phyloP scores from a whole-genome alignment of 2,797 vertebrate species.

The Carduelis carduelis region DNA sequence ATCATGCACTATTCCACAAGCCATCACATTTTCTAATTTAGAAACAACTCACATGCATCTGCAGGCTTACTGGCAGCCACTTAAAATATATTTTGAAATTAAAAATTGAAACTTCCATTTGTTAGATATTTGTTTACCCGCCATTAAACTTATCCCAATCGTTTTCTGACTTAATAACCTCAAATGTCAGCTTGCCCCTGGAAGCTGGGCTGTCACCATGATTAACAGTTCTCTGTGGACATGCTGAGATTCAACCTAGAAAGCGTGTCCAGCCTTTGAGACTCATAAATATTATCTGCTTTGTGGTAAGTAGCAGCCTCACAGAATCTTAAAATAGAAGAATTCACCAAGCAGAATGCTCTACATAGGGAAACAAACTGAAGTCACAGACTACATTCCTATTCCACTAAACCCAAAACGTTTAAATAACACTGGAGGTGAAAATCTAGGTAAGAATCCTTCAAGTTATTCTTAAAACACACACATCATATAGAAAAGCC shows the following conservation, averaged over 20 bases:
- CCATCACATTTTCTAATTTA: not conserved
- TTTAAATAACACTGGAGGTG: not conserved
- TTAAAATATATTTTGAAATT: not conserved
- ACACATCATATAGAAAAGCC: not conserved
- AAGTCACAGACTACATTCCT: not conserved
- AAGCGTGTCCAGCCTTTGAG: not conserved
- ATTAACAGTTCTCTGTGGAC: not conserved
- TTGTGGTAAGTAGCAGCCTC: not conserved
- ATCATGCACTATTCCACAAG: conserved; percentile 15
- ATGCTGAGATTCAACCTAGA: not conserved
- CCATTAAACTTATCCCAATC: not conserved
- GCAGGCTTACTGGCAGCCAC: conserved; percentile 1
- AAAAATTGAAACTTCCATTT: conserved; percentile 6
- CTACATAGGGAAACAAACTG: not conserved
- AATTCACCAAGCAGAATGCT: not conserved
- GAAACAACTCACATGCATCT: conserved; percentile 24
- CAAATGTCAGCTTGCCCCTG: not conserved
- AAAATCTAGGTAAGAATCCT: not conserved
- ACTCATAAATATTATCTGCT: not conserved
- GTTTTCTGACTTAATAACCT: not conserved
- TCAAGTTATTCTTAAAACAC: not conserved
- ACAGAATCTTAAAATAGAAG: not conserved
- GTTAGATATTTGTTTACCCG: not conserved
- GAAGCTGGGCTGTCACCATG: not conserved
- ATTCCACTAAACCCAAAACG: not conserved